Percentiles rank a stretch among this genome's conserved stretches.
Conservation (phyloP, 2,888 invertebrate species). For the Bhutanitis thaidina region DNA sequence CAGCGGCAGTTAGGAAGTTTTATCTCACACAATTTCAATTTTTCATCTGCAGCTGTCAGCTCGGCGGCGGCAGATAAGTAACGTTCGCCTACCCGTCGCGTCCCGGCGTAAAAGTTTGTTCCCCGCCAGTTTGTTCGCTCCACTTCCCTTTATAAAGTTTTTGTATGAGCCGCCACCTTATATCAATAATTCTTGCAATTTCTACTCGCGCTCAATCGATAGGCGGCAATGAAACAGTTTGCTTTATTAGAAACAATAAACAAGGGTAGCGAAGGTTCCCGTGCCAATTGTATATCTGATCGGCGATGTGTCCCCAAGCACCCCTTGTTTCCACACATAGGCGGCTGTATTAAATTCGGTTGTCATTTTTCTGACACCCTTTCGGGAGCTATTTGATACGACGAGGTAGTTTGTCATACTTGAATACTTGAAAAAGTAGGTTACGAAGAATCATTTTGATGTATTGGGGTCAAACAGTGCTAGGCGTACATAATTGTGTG, state of each 20-base stretch:
- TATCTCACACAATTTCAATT: slow-evolving; percentile 80
- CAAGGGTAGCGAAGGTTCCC: slow-evolving; percentile 14
- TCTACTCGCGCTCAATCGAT: slow-evolving; percentile 47
- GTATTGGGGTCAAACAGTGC: slow-evolving; percentile 18
- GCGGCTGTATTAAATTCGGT: slow-evolving; percentile 18
- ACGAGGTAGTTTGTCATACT: slow-evolving; percentile 16
- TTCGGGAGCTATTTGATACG: slow-evolving; percentile 18
- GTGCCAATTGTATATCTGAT: slow-evolving; percentile 21
- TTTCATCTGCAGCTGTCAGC: slow-evolving; percentile 80
- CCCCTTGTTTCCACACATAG: slow-evolving; percentile 11
- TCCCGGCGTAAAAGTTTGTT: slow-evolving; percentile 70
- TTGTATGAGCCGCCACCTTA: slow-evolving; percentile 53
- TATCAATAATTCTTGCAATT: slow-evolving; percentile 71
- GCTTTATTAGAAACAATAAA: slow-evolving; percentile 30
- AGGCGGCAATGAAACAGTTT: slow-evolving; percentile 32
- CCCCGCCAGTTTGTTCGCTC: slow-evolving; percentile 72
- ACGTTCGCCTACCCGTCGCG: slow-evolving; percentile 65
- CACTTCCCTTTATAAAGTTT: slow-evolving; percentile 76
- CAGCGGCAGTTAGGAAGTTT: slow-evolving; percentile 74
- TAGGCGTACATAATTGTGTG: background rate
- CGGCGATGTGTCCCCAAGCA: slow-evolving; percentile 13
- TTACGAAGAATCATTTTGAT: slow-evolving; percentile 20
- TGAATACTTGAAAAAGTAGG: slow-evolving; percentile 20
- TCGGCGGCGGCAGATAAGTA: slow-evolving; percentile 73
- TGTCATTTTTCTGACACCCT: slow-evolving; percentile 20